Percentiles rank a stretch among this genome's conserved stretches.
Conservation (phyloP, 2,888 invertebrate genomes). For the Diarsia dahlii region DNA sequence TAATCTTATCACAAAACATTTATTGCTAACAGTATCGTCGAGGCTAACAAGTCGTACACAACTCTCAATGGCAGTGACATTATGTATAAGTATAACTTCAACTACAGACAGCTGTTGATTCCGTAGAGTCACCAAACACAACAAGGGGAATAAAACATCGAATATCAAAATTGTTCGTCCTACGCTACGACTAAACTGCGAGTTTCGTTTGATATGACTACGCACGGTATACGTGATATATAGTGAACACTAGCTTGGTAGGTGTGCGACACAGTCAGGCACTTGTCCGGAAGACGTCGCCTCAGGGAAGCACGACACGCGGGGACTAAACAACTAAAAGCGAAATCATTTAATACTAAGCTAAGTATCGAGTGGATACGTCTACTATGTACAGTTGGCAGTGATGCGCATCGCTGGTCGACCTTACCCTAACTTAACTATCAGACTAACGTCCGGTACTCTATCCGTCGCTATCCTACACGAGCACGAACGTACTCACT, state of each 20-base stretch:
- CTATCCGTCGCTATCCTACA: conserved; percentile 74
- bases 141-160: conserved; percentile 70
- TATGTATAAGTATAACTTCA: conserved; percentile 24
- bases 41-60: conserved; percentile 66
- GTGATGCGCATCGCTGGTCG: conserved; percentile 88
- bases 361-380: conserved; percentile 69
- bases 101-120: conserved; percentile 82
- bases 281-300: conserved; percentile 74
- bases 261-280: conserved; percentile 75
- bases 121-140: conserved; percentile 74
- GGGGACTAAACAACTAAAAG: conserved; percentile 73
- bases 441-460: conserved; percentile 79
- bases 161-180: conserved; percentile 79
- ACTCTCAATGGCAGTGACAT: conserved; percentile 74
- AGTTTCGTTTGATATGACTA: conserved; percentile 84
- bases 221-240: conserved; percentile 77
- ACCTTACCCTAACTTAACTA: conserved; percentile 75
- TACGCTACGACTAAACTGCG: conserved; percentile 76
- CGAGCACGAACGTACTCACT: conserved; percentile 65
- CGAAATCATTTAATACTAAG: conserved; percentile 74
- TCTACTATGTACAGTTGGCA: conserved; percentile 88
- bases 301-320: conserved; percentile 70
- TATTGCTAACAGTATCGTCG: conserved; percentile 86
- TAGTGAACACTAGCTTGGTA: conserved; percentile 81
- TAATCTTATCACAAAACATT: conserved; percentile 85